Evolutionary conservation across 2,113 vertebrate species (phyloP).

Genomic region (Varanus komodoensis): DNA sequence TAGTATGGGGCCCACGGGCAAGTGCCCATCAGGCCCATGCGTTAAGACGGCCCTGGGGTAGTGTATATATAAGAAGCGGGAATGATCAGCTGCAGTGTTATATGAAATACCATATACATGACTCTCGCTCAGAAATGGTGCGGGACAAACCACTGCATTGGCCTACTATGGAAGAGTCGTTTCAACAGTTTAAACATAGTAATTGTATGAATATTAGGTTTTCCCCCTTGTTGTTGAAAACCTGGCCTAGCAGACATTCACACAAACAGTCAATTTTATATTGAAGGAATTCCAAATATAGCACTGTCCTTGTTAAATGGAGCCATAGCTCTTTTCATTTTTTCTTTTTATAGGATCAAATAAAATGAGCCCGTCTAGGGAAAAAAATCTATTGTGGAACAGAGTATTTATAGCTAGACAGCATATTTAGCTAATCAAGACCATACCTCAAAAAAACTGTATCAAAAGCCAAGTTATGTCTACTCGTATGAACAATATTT

Average conservation of each 20-base stretch:
- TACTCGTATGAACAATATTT: background rate
- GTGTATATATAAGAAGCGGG: background rate
- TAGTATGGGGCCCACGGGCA: too few species aligned
- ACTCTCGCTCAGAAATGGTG: background rate
- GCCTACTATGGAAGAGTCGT: background rate
- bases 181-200: background rate
- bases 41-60: background rate
- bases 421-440: slow-evolving; percentile 25
- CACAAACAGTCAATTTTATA: slow-evolving; percentile 26
- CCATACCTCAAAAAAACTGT: background rate
- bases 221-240: background rate
- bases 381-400: slow-evolving; percentile 21
- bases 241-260: background rate
- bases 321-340: slow-evolving; percentile 26
- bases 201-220: background rate
- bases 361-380: background rate
- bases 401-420: slow-evolving; percentile 10
- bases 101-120: background rate
- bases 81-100: background rate
- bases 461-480: background rate
- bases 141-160: too few species aligned
- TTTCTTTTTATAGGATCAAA: slow-evolving; percentile 29
- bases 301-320: slow-evolving; percentile 32
- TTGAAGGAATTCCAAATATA: background rate
- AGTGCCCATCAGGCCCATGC: too few species aligned